Evolutionary conservation across 2,797 vertebrate species (phyloP).

Genomic region (Alouatta caraya): DNA sequence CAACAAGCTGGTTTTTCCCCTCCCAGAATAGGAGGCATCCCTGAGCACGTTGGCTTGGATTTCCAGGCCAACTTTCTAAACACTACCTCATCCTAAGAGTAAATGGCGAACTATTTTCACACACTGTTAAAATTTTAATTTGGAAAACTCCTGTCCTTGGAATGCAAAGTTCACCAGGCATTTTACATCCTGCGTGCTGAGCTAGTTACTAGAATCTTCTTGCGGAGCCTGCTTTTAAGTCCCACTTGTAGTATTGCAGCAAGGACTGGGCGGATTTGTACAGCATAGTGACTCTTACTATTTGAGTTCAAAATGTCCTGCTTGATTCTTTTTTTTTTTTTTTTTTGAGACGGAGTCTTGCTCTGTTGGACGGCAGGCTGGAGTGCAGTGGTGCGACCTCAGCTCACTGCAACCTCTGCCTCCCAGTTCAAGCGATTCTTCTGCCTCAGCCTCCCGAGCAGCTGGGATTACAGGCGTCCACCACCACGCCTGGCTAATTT

Average conservation of each 20-base stretch:
- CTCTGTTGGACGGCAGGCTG: too few species aligned
- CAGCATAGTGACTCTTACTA: neutral
- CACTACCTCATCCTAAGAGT: constrained; percentile 36
- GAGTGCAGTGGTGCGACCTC: too few species aligned
- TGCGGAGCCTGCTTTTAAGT: neutral
- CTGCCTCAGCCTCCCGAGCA: too few species aligned
- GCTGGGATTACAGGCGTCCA: too few species aligned
- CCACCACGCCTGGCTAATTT: too few species aligned
- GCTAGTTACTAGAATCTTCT: neutral
- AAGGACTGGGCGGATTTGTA: neutral
- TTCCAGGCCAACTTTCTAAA: constrained; percentile 58
- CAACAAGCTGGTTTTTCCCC: neutral
- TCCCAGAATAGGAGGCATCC: neutral
- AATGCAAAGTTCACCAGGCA: neutral
- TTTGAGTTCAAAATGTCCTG: constrained; percentile 37
- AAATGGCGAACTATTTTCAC: constrained; percentile 60
- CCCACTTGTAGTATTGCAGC: neutral
- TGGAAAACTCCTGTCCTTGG: constrained; percentile 47
- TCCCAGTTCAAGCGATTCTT: too few species aligned
- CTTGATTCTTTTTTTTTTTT: neutral
- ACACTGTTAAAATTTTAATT: constrained; percentile 61
- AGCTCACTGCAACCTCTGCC: too few species aligned
- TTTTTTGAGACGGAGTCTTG: too few species aligned
- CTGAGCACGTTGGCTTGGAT: neutral
- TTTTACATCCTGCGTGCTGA: neutral